These are phyloP conservation scores for Dysmachus trigonus DNA, from an alignment of 2,888 invertebrate species.

Conservation along the genomic window DNA sequence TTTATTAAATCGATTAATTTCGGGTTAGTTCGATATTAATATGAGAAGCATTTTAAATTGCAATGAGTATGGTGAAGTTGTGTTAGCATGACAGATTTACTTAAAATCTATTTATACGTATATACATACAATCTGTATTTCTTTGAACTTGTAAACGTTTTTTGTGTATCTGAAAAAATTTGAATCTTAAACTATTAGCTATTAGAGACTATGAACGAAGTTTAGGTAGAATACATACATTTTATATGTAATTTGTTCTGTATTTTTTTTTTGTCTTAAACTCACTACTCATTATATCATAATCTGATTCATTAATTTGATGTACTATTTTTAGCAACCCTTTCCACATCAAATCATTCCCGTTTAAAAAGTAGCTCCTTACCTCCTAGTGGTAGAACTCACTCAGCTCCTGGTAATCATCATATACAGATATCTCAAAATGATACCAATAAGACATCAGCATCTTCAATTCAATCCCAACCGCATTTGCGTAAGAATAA, in stretches of 20 bases:
- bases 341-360: slow-evolving; percentile 78
- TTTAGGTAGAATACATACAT: neutral
- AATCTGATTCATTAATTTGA: slow-evolving; percentile 48
- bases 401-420: slow-evolving; percentile 58
- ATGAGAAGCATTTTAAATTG: neutral
- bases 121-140: neutral
- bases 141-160: slow-evolving; percentile 4
- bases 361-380: slow-evolving; percentile 73
- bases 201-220: neutral
- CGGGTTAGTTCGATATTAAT: neutral
- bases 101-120: neutral
- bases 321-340: slow-evolving; percentile 72
- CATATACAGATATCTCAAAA: slow-evolving; percentile 59
- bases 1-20: neutral
- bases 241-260: neutral
- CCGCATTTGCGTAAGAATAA: slow-evolving; percentile 51
- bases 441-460: slow-evolving; percentile 56
- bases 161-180: neutral
- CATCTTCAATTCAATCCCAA: slow-evolving; percentile 50
- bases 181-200: neutral
- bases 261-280: too few species aligned
- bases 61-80: slow-evolving; percentile 22
- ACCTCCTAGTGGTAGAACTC: slow-evolving; percentile 65
- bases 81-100: slow-evolving; percentile 30
- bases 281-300: slow-evolving; percentile 15